Evolutionary conservation across 2,888 invertebrate species (phyloP), one percentile per base, ranked within the genome.

Genomic region (Pelosia muscerda): DNA sequence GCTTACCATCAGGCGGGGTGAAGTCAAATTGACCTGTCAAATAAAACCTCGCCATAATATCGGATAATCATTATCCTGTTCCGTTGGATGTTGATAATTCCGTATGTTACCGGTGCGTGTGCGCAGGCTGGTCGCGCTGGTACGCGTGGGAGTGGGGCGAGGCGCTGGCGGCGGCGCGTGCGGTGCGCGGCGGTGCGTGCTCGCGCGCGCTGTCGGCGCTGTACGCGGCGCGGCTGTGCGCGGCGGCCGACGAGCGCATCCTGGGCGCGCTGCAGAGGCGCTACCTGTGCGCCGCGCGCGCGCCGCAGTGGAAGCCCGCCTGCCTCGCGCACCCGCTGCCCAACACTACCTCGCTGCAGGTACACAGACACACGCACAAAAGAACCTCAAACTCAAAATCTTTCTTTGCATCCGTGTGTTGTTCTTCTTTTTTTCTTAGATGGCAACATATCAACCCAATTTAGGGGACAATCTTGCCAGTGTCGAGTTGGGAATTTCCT

Each of bases 101-200:
- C n/a, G n/a, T n/a, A n/a, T n/a, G 63, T 5, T 38, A 55, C 5
- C 34, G 6, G 55, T 42, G 15, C 71, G n/a, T 0, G n/a, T n/a
- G n/a, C n/a, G n/a, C 31, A 95, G 95, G 95, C 19, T 95, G 95
- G 95, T 90, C 88, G 64, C 88, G 84, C 5, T 91, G 92, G 89
- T 94, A 95, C 86, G 85, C 85, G 67, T 95, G 95, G 92, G 94
- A 92, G 77, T 95, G 95, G 95, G 92, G 94, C 73, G 95, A 95
- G 81, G 87, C 86, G 68, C 71, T 73, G 38, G 86, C 89, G 74
- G 38, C 87, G 70, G 82, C 84, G 63, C 76, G 76, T 8, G 84
- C 78, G 0, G 58, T 84, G 38, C 85, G 86, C 28, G 74, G 79
- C 19, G 84, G 84, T 65, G 81, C 78, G 62, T 74, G 73, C 64